A percentile compares a stretch with the other conserved stretches of the same genome.
phyloP scores from a whole-genome alignment of 2,888 invertebrate species.

The Rhamnusium bicolor region DNA sequence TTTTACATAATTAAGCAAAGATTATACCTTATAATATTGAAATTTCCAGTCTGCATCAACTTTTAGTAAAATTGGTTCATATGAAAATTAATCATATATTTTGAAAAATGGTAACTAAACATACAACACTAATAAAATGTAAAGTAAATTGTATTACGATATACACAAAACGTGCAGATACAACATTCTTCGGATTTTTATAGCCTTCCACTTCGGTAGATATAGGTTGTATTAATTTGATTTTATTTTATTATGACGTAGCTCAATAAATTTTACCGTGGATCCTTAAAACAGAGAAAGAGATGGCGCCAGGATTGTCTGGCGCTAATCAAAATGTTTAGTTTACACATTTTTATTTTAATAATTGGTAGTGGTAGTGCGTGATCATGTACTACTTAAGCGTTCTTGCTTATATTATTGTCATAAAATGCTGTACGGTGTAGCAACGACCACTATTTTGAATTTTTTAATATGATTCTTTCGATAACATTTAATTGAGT shows the following conservation, averaged over 20 bases:
- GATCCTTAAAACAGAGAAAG: constrained; percentile 62
- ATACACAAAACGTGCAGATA: constrained; percentile 57
- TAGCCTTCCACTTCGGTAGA: constrained; percentile 58
- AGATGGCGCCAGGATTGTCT: constrained; percentile 68
- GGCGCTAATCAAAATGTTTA: constrained; percentile 66
- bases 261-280: constrained; percentile 67
- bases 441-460: not conserved
- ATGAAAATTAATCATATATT: constrained; percentile 46
- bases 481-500: not conserved
- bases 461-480: constrained; percentile 6
- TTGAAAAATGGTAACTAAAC: constrained; percentile 55
- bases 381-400: constrained; percentile 7
- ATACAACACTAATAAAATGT: constrained; percentile 57
- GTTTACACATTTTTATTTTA: constrained; percentile 37
- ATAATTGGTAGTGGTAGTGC: constrained; percentile 9
- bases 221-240: constrained; percentile 68
- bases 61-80: constrained; percentile 43
- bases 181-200: constrained; percentile 68
- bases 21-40: no score
- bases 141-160: constrained; percentile 54
- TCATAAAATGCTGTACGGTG: not conserved
- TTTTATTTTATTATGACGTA: constrained; percentile 70
- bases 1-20: no score
- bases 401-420: constrained; percentile 1
- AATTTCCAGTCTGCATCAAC: no score